A percentile compares a stretch with the other conserved stretches of the same genome.
phyloP scores from a whole-genome alignment of 2,888 invertebrate genomes.

The Clistopyga incitator region DNA sequence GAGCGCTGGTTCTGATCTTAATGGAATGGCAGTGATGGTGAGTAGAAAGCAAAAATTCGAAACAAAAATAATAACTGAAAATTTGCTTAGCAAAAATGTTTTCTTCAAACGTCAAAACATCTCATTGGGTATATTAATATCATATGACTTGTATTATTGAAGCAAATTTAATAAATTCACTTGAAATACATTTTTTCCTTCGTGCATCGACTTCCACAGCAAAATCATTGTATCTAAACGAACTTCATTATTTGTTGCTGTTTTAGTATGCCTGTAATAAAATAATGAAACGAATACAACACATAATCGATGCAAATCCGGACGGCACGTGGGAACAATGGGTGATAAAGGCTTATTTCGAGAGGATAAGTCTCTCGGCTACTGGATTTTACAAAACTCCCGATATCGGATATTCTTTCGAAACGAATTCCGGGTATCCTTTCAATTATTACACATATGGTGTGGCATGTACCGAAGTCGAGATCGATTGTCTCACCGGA shows the following conservation, averaged over 20 bases:
- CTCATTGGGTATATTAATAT: too few relatives aligned
- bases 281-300: conserved; percentile 90
- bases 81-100: too few relatives aligned
- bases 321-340: conserved; percentile 93
- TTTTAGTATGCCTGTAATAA: conserved; percentile 91
- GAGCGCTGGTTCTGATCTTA: conserved; percentile 94
- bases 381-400: conserved; percentile 93
- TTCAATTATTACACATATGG: conserved; percentile 96
- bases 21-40: conserved; percentile 95
- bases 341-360: conserved; percentile 91
- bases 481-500: conserved; percentile 97
- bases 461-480: conserved; percentile 94
- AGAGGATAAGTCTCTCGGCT: conserved; percentile 92
- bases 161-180: too few relatives aligned
- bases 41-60: conserved; percentile 63
- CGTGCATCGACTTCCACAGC: too few relatives aligned
- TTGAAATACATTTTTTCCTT: too few relatives aligned
- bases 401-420: conserved; percentile 89
- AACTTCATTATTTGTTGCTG: neutral
- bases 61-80: too few relatives aligned
- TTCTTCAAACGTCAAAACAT: too few relatives aligned
- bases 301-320: conserved; percentile 91
- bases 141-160: too few relatives aligned
- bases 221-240: neutral
- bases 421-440: conserved; percentile 89